Percentiles rank a stretch among this genome's conserved stretches.
phyloP scores from a whole-genome alignment of 1,140 invertebrate species.

The Apis mellifera region Amel_HAv3.1 CM009942.2:587501-588000 shows the following conservation, averaged over 20 bases:
- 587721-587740: background rate
- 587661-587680: constrained; percentile 52
- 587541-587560: constrained; percentile 9
- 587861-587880: background rate
- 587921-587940: background rate
- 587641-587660: constrained; percentile 55
- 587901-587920: background rate
- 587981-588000: background rate
- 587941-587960: background rate
- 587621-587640: constrained; percentile 74
- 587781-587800: background rate
- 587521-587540: background rate
- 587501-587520: too few relatives aligned
- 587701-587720: constrained; percentile 4
- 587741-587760: background rate
- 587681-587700: constrained; percentile 9
- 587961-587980: constrained; percentile 1
- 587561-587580: constrained; percentile 59
- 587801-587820: background rate
- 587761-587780: background rate
- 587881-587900: background rate
- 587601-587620: constrained; percentile 75
- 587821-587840: background rate
- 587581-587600: constrained; percentile 59
- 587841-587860: background rate